These are phyloP conservation scores for Podiceps cristatus DNA, from an alignment of 2,113 vertebrate genomes.

Conservation along the genomic window DNA sequence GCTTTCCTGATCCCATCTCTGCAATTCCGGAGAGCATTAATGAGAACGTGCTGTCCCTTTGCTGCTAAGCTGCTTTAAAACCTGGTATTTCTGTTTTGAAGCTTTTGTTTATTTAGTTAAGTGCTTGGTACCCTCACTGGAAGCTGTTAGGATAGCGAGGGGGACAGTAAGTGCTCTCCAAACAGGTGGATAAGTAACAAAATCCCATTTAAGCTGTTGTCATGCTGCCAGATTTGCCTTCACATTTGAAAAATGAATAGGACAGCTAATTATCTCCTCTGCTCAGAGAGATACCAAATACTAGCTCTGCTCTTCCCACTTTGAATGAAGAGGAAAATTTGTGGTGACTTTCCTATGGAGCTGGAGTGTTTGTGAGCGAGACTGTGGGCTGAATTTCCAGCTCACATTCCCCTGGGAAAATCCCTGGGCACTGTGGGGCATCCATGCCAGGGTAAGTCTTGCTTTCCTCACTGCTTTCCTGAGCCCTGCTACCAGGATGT, in stretches of 20 bases:
- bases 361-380: not conserved
- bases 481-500: not conserved
- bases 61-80: not conserved
- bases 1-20: no score
- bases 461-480: not conserved
- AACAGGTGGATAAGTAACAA: not conserved
- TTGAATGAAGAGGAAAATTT: not conserved
- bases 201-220: not conserved
- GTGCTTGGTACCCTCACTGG: not conserved
- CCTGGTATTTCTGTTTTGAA: not conserved
- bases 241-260: not conserved
- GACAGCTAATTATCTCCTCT: not conserved
- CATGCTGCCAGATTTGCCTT: not conserved
- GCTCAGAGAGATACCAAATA: not conserved
- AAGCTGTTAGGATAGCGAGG: not conserved
- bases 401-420: not conserved
- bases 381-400: not conserved
- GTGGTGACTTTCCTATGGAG: not conserved
- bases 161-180: not conserved
- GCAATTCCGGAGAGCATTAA: no score
- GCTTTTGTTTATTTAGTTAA: not conserved
- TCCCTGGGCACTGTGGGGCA: not conserved
- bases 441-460: rapidly evolving
- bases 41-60: not conserved
- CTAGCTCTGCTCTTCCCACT: not conserved